Base-by-base conservation (phyloP, 2,888 invertebrate genomes). In the Drosophila eohydei region DNA sequence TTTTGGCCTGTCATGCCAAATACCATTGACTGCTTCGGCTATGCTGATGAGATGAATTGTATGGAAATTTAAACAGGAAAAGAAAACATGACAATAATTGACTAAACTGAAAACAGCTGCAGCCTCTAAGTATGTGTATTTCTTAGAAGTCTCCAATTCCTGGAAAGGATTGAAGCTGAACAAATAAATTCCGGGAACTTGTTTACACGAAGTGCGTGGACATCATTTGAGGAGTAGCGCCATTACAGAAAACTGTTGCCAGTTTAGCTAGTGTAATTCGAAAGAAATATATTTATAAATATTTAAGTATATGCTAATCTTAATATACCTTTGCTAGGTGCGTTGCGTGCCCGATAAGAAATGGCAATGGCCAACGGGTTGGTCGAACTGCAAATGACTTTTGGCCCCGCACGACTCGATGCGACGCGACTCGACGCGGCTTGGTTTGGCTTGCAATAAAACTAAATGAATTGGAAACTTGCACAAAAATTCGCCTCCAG, bases 391-490 rank as follows among this genome's bases (percentile, higher is more conserved):
- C 76, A 71, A 84, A 83, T 81, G 87, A 76, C 84, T 83, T 74
- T 81, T 57, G 71, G 68, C 68, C 56, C 70, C 32, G 41, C 5
- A 5, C 30, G 30, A 30, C 30, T 6, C 30, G 2, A 30, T 6
- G 5, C 30, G 30, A 30, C 30, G 5, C 30, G 30, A 30, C 30
- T 6, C 21, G 60, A 48, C 48, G 12, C 30, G 48, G 6, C 30
- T n/a, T 58, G 48, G 55, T 43, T 56, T 55, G 43, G 68, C 68
- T 63, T 62, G 71, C 79, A 89, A 89, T 89, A 83, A 85, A 85
- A 87, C 74, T 77, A 87, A 85, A 85, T 87, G 89, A 84, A 79
- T 89, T 89, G 84, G 84, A 84, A 85, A 87, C 88, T 87, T 87
- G 87, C 84, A 89, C 56, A 83, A 74, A 32, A 87, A 83, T 63